Evolutionary conservation across 1,140 invertebrate genomes (phyloP), one percentile per base, ranked within the genome.

Genomic region (Drosophila kepulauana): DNA sequence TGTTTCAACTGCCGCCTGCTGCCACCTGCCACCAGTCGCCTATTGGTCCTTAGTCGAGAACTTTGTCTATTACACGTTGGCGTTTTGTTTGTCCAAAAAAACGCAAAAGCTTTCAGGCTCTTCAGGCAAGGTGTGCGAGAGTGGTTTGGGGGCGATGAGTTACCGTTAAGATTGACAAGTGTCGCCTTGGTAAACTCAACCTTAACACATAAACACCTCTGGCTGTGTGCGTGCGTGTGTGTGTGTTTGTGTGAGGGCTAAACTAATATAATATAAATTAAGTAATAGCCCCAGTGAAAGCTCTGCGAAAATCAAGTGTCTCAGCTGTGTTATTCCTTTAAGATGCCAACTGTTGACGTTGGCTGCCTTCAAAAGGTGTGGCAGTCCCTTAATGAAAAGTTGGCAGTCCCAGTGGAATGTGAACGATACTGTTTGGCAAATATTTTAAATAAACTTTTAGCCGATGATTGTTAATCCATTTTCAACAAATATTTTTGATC

Each of bases 121-220:
- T 57, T 16, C 13, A 8, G 33, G 33, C 38, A 45, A 8, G 63
- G 16, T 43, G 16, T 28, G 46, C 49, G 20, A 66, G 52, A 33
- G 30, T n/a, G 15, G 28, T 28, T 46, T 46, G 48, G 15, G 13
- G 10, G 57, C 52, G 11, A 28, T 54, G 33, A 41, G 11, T 70
- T 54, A 11, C 8, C 62, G 66, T 58, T 70, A 82, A 58, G 66
- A 75, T 69, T 64, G 76, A 56, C 67, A 75, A 71, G 70, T 82
- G 76, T 64, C 74, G 80, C 75, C 66, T 82, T 75, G 76, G 61
- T 48, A 75, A 75, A 70, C 64, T 62, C 58, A 49, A 28, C 16
- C 35, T 49, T 38, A 58, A 30, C 45, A 38, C 16, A 57, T 57
- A 57, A 57, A 43, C 54, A 57, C 54, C 35, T 57, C 54, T 20